Evolutionary conservation across 2,797 vertebrate species (phyloP).

Genomic region (Fistularia commersonii): DNA sequence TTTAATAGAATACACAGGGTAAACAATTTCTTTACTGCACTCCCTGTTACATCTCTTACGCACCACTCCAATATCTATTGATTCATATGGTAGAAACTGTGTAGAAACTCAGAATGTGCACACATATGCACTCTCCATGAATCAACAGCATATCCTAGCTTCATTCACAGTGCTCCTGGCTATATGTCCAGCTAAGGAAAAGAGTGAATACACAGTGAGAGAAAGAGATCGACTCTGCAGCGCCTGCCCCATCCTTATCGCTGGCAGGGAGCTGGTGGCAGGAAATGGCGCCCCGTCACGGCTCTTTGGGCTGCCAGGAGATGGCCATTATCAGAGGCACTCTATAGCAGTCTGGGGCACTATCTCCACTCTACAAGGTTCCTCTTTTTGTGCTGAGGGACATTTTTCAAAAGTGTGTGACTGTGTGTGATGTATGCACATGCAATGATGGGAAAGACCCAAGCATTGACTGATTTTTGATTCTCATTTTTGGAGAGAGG

Average conservation of each 20-base stretch:
- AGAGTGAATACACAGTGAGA: conserved; percentile 28
- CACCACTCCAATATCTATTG: too few species aligned
- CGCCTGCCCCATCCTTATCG: conserved; percentile 51
- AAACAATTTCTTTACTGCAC: too few species aligned
- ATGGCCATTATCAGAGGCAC: conserved; percentile 62
- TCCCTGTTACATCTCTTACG: too few species aligned
- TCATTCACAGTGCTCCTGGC: conserved; percentile 7
- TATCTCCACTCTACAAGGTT: conserved; percentile 60
- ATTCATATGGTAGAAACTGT: neutral
- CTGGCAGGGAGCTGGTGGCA: conserved; percentile 36
- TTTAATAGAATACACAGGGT: too few species aligned
- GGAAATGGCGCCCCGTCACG: conserved; percentile 53
- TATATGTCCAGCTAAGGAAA: conserved; percentile 31
- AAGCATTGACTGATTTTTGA: conserved; percentile 21
- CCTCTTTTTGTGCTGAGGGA: conserved; percentile 50
- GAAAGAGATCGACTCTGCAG: conserved; percentile 28
- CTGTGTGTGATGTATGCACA: conserved; percentile 16
- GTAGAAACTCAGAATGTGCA: conserved; percentile 20
- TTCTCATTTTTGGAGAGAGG: conserved; percentile 29
- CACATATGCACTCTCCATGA: conserved; percentile 20
- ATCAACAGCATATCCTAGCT: conserved; percentile 5
- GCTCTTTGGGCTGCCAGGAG: conserved; percentile 59
- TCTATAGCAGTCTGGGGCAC: conserved; percentile 49
- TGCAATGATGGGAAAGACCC: conserved; percentile 15
- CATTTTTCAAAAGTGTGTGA: conserved; percentile 32